phyloP scores from a whole-genome alignment of 2,888 invertebrate genomes.

The Leucophora obtusa region DNA sequence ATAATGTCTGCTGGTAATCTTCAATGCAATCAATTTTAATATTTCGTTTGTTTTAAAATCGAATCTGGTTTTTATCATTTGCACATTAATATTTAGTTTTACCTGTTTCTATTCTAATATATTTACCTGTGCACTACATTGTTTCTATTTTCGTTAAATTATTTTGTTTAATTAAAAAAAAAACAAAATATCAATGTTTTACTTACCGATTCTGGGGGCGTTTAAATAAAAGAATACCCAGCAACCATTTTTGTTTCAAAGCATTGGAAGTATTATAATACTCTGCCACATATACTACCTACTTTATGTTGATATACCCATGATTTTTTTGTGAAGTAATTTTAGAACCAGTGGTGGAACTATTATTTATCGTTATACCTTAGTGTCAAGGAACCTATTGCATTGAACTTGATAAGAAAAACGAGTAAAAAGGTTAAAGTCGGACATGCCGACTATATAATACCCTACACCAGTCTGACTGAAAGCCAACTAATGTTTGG shows the following conservation, averaged over 20 bases:
- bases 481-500: too few species aligned
- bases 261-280: too few species aligned
- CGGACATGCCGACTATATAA: too few species aligned
- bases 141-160: conserved; percentile 34
- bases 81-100: conserved; percentile 48
- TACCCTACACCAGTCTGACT: too few species aligned
- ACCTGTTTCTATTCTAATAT: conserved; percentile 39
- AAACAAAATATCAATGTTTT: neutral
- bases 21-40: conserved; percentile 48
- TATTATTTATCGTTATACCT: too few species aligned
- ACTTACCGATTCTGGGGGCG: neutral
- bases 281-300: too few species aligned
- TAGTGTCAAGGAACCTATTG: too few species aligned
- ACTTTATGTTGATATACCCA: too few species aligned
- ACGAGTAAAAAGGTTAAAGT: too few species aligned
- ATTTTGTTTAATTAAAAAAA: conserved; percentile 37
- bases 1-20: conserved; percentile 58
- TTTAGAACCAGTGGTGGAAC: too few species aligned
- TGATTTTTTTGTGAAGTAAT: too few species aligned
- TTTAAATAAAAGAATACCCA: neutral
- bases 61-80: conserved; percentile 52
- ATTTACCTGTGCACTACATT: conserved; percentile 24
- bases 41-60: neutral
- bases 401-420: too few species aligned
- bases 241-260: neutral